Percentiles rank a stretch among this genome's conserved stretches.
phyloP scores from a whole-genome alignment of 1,140 invertebrate genomes.

The Heliconius melpomene region DNA sequence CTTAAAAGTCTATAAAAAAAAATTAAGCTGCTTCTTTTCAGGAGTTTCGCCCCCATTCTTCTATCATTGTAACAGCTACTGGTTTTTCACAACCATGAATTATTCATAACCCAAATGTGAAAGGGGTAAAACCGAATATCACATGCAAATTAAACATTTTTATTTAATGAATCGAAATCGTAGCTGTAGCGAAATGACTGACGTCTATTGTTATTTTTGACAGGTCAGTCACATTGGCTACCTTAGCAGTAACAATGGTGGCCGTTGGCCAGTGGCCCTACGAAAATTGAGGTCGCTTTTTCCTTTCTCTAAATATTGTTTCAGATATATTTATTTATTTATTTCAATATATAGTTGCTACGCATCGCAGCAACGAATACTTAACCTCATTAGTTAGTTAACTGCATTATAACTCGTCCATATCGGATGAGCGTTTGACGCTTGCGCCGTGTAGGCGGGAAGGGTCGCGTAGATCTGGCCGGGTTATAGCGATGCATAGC shows the following conservation, averaged over 20 bases:
- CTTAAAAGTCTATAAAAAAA: conserved; percentile 52
- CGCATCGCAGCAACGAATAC: conserved; percentile 63
- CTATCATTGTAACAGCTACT: conserved; percentile 42
- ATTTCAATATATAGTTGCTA: conserved; percentile 61
- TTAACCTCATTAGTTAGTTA: conserved; percentile 76
- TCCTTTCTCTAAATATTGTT: conserved; percentile 21
- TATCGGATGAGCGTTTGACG: conserved; percentile 37
- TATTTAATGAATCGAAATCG: conserved; percentile 41
- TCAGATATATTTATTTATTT: conserved; percentile 42
- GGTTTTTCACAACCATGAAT: conserved; percentile 36
- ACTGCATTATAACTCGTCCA: conserved; percentile 66
- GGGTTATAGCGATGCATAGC: conserved; percentile 68
- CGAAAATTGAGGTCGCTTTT: conserved; percentile 32
- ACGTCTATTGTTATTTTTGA: conserved; percentile 44
- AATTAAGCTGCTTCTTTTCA: conserved; percentile 46
- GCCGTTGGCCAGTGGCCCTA: conserved; percentile 16
- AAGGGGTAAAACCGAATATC: conserved; percentile 54
- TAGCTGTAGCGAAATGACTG: conserved; percentile 33
- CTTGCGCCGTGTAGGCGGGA: conserved; percentile 29
- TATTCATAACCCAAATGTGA: conserved; percentile 36
- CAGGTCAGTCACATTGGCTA: conserved; percentile 45
- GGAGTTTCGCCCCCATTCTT: conserved; percentile 49
- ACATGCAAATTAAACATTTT: conserved; percentile 45
- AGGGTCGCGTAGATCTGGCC: conserved; percentile 45
- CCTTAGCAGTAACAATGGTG: conserved; percentile 20